Conservation (phyloP, 2,888 invertebrate species). For the Ochropleura leucogaster region DNA sequence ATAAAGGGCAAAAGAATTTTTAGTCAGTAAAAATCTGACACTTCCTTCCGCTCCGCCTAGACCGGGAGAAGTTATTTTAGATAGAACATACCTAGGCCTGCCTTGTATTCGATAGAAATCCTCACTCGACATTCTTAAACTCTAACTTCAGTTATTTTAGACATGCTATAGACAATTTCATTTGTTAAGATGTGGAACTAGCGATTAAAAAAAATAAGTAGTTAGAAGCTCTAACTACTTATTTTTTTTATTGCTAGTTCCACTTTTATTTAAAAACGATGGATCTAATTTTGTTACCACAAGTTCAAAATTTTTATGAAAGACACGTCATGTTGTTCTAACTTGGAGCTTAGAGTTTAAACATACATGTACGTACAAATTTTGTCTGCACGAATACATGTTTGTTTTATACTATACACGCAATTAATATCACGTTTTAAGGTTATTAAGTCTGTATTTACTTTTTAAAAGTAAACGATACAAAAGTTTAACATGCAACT, state of each 20-base stretch:
- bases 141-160: neutral
- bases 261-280: too few relatives aligned
- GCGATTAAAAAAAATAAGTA: too few relatives aligned
- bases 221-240: too few relatives aligned
- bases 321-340: neutral
- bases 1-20: too few relatives aligned
- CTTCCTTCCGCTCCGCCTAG: too few relatives aligned
- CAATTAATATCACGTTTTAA: neutral
- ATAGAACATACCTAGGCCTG: neutral
- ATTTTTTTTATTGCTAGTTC: too few relatives aligned
- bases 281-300: too few relatives aligned
- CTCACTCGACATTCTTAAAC: neutral
- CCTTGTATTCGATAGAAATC: neutral
- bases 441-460: slow-evolving; percentile 6
- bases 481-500: slow-evolving; percentile 19
- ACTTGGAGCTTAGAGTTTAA: neutral
- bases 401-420: neutral
- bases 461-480: neutral
- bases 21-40: too few relatives aligned
- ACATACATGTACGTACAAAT: neutral
- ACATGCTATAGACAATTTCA: neutral
- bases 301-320: neutral
- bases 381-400: neutral
- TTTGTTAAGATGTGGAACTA: too few relatives aligned
- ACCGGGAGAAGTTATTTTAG: too few relatives aligned